Percentiles rank a stretch among this genome's conserved stretches.
Conservation (phyloP, 2,797 vertebrate species). For the Sebastes glaucus region DNA sequence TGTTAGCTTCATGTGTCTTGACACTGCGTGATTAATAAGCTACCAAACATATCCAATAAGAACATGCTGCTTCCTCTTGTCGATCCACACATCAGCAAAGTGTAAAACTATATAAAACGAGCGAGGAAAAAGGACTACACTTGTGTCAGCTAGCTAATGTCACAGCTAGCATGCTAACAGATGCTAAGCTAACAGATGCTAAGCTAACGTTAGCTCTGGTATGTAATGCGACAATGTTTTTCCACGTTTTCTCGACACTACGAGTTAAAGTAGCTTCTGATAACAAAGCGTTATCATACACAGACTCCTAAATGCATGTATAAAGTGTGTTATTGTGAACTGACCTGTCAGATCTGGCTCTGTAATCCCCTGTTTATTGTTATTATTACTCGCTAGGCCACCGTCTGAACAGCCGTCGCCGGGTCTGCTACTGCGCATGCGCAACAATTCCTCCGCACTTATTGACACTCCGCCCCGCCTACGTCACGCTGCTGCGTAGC, state of each 20-base stretch:
- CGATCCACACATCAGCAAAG: background rate
- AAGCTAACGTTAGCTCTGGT: slow-evolving; percentile 40
- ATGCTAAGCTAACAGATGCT: slow-evolving; percentile 18
- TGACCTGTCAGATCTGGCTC: slow-evolving; percentile 81
- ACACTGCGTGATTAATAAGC: background rate
- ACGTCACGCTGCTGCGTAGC: background rate
- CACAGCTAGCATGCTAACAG: slow-evolving; percentile 39
- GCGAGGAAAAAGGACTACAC: background rate
- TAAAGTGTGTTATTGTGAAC: slow-evolving; percentile 4
- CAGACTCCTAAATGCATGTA: background rate
- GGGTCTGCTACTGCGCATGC: slow-evolving; percentile 82
- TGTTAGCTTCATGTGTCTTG: slow-evolving; percentile 33
- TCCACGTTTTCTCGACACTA: background rate
- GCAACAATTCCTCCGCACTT: slow-evolving; percentile 17
- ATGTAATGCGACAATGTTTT: slow-evolving; percentile 15
- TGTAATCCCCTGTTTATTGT: slow-evolving; percentile 72
- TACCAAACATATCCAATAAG: background rate
- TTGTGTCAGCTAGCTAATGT: slow-evolving; percentile 37
- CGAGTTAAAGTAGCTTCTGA: background rate
- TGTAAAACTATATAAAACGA: background rate
- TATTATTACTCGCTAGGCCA: slow-evolving; percentile 68
- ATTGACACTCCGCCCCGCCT: slow-evolving; percentile 22
- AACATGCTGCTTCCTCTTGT: fast-evolving
- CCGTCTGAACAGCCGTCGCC: slow-evolving; percentile 75
- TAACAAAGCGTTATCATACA: background rate